Base-by-base conservation (phyloP, 1,140 invertebrate species). In the Bradynema listronoti region DNA sequence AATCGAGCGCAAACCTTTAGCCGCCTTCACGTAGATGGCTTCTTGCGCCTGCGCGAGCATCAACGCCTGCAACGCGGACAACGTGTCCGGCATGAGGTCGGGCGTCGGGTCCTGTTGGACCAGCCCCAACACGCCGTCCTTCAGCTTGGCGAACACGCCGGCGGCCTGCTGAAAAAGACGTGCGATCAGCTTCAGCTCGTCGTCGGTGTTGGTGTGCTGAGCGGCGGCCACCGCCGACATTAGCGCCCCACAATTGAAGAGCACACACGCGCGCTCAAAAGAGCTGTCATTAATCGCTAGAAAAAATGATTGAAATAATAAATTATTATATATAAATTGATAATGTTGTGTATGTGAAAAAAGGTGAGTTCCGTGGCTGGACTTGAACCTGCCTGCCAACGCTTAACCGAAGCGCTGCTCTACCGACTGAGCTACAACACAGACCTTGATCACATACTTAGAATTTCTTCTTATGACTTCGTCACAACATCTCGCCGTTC, bases 11-110 rank as follows among this genome's bases (percentile, higher is more conserved):
- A 77, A 79, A 90, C 88, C 90, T 78, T 87, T 85, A 53, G 90
- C 87, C 27, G 91, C 91, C 82, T 99, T 98, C 57, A 87, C 84
- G 46, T 91, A 90, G 78, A 97, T 90, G 58, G 91, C 87, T 82
- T 99, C 94, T 81, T 98, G 93, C 0, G 90, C 93, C 80, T 98
- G 93, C 5, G 94, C 92, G 0, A 97, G 80, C 91, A 97, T 96
- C 45, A 98, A 80, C 11, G 86, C 81, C 29, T 87, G 84, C 7
- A 98, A 81, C 32, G 90, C 88, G 55, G 83, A 82, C 6, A 98
- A 82, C 2, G 90, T 89, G 64, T 97, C 93, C 5, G 91, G 88
- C 78, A 86, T 86, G 59, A 98, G 83, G 81, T 99, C 94, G 4
- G 90, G 88, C 3, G 77, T 71, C 6, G 91, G 89, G 71, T 97